Base-by-base conservation (phyloP, 2,113 vertebrate species). In the Carassius carassius region DNA sequence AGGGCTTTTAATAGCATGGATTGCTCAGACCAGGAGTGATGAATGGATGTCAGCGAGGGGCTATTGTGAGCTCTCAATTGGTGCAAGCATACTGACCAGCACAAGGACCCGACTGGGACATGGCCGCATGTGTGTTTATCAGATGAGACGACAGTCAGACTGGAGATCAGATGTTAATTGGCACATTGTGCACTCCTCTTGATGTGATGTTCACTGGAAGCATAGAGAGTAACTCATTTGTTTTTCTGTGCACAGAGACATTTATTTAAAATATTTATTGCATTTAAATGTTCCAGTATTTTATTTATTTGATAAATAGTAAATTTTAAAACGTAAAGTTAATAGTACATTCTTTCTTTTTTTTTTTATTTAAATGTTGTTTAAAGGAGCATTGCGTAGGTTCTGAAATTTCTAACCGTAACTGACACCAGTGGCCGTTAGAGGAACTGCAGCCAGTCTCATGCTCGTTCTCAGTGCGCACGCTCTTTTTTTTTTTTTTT, bases 1-100 rank as follows among this genome's bases (percentile, higher is more conserved):
- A 87, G 83, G 56, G 74, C 76, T 58, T 63, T 77, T 13, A 56
- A 81, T 82, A 70, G 67, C 81, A 41, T 85, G 81, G 63, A 76
- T 54, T 60, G n/a, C 29, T 84, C 63, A 37, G 85, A 5, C 51
- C 84, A 51, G 81, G 72, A 78, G 77, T 83, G 84, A 51, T 90
- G 86, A 90, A 85, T 90, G 89, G 63, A 81, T 88, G 74, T 77
- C 62, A 83, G 81, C 84, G 89, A 87, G 89, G 72, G 81, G 63
- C 87, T 67, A 84, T 91, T 92, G 91, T 92, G 81, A 82, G 37
- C 73, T 60, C 63, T 90, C 86, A 92, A 92, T 89, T 69, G 86
- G 67, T 10, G 35, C 78, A 83, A 83, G 82, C 72, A 76, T 78
- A 84, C 77, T 44, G 69, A 85, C 85, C 84, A 58, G 41, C 29